These are phyloP conservation scores for Amphimallon solstitiale DNA, from an alignment of 2,888 invertebrate genomes.

Conservation along the genomic window DNA sequence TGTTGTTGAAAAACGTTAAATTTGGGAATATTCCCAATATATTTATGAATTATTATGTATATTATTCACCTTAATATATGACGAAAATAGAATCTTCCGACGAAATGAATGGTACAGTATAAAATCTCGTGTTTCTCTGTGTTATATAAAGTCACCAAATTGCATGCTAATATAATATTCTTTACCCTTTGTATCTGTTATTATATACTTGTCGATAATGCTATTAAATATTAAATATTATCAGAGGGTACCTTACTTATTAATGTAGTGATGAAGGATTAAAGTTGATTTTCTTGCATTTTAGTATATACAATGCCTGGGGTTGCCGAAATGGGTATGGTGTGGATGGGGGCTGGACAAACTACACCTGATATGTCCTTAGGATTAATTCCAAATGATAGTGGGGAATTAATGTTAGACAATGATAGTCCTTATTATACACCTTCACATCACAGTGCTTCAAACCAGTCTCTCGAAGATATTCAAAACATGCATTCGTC, in stretches of 20 bases:
- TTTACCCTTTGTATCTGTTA: constrained; percentile 26
- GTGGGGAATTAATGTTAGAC: constrained; percentile 60
- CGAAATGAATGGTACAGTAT: constrained; percentile 39
- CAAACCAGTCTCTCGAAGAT: constrained; percentile 66
- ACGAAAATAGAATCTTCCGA: constrained; percentile 26
- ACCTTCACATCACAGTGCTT: constrained; percentile 62
- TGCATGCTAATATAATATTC: constrained; percentile 36
- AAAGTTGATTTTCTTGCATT: background rate
- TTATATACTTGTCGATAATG: constrained; percentile 18
- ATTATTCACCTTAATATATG: constrained; percentile 24
- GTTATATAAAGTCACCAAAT: constrained; percentile 23
- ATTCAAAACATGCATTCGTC: constrained; percentile 63
- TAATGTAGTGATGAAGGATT: background rate
- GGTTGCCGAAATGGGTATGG: constrained; percentile 71
- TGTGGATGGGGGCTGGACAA: constrained; percentile 74
- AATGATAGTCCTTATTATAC: constrained; percentile 63
- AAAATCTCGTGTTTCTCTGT: background rate
- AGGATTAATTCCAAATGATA: constrained; percentile 58
- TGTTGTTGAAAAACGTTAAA: constrained; percentile 38
- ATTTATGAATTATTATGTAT: constrained; percentile 41
- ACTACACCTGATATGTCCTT: constrained; percentile 65
- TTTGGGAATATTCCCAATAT: constrained; percentile 41
- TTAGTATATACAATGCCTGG: constrained; percentile 65
- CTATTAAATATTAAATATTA: constrained; percentile 17
- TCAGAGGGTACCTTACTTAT: background rate